Percentiles rank a stretch among this genome's conserved stretches.
phyloP scores from a whole-genome alignment of 1,140 invertebrate species.

The Dendroctonus ponderosae region DNA sequence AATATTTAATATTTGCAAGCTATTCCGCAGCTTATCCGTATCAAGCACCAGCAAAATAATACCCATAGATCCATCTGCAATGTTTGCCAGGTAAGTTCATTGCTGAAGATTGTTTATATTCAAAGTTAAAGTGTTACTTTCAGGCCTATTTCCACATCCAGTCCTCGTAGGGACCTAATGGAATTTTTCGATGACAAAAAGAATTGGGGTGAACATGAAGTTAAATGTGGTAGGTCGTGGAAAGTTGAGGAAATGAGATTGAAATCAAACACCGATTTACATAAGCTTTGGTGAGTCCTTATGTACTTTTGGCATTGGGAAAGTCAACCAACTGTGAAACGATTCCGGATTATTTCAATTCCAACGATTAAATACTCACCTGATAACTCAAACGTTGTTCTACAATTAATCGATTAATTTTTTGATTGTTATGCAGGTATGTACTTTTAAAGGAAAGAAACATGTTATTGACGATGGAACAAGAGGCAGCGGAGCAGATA shows the following conservation, averaged over 20 bases:
- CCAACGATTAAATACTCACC: neutral
- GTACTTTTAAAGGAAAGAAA: constrained; percentile 94
- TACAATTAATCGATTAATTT: constrained; percentile 1
- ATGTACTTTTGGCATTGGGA: too few relatives aligned
- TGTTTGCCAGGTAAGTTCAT: neutral
- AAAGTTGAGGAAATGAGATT: constrained; percentile 85
- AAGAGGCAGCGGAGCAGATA: constrained; percentile 68
- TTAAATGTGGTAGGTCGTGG: constrained; percentile 89
- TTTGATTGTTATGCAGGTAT: constrained; percentile 60
- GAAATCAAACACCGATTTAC: constrained; percentile 94
- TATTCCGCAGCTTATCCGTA: neutral
- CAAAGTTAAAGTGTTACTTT: neutral
- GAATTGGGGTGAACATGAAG: constrained; percentile 77
- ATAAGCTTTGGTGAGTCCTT: constrained; percentile 87
- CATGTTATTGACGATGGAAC: constrained; percentile 96
- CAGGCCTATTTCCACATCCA: constrained; percentile 14
- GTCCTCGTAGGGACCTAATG: constrained; percentile 57
- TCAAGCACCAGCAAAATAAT: neutral
- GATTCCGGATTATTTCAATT: neutral
- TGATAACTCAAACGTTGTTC: too few relatives aligned
- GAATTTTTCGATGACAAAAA: constrained; percentile 91
- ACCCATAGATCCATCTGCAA: neutral
- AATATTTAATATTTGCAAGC: constrained; percentile 12
- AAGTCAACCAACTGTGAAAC: neutral
- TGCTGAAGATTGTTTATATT: neutral